These are phyloP conservation scores for Eurytoma californica DNA, from an alignment of 2,888 invertebrate genomes.

Conservation along the genomic window DNA sequence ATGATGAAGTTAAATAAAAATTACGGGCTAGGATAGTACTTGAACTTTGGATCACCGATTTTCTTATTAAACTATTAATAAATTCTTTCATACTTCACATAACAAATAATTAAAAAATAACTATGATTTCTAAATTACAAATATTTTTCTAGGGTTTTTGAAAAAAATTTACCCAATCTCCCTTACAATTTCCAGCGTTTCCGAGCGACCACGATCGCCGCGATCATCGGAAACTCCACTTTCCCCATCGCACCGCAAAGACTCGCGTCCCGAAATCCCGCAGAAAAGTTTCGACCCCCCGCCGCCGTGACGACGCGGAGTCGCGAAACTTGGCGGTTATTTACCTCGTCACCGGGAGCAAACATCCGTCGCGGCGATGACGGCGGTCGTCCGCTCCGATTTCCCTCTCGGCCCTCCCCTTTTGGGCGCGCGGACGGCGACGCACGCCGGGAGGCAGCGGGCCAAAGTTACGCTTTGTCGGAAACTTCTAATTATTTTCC, in stretches of 20 bases:
- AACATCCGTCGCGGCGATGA: constrained; percentile 30
- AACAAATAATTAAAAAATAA: too few species aligned
- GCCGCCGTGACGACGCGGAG: not conserved
- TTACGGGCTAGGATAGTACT: too few species aligned
- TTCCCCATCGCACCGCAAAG: not conserved
- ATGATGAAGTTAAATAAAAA: too few species aligned
- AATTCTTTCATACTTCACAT: too few species aligned
- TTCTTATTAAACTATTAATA: too few species aligned
- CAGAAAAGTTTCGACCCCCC: constrained; percentile 19
- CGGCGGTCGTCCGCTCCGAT: not conserved
- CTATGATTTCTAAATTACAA: too few species aligned
- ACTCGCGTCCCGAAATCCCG: not conserved
- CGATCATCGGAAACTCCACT: not conserved
- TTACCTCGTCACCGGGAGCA: constrained; percentile 39
- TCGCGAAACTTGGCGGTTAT: constrained; percentile 30
- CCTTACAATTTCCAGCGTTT: too few species aligned
- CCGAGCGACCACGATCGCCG: not conserved
- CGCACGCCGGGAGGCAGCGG: not conserved
- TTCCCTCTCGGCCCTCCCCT: not conserved
- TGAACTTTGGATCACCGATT: too few species aligned
- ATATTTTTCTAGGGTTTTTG: too few species aligned
- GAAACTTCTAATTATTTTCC: constrained; percentile 66
- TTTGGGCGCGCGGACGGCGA: not conserved
- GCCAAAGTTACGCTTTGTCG: constrained; percentile 51
- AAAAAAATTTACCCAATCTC: too few species aligned